phyloP scores from a whole-genome alignment of 2,113 vertebrate species.

The Pungitius pungitius region DNA sequence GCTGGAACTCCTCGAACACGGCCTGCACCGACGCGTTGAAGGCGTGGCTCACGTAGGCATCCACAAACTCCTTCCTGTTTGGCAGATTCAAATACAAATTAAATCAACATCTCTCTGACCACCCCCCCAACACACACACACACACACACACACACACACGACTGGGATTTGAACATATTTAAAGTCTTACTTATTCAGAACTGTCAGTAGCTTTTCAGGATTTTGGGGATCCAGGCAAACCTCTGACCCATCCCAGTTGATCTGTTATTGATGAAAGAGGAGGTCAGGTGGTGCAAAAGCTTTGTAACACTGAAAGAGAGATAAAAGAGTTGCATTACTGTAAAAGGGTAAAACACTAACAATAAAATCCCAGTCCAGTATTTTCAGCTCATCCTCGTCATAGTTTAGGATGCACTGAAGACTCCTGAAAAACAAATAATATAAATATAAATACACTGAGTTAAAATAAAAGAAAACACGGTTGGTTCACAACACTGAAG shows the following conservation, averaged over 20 bases:
- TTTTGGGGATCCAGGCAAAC: constrained; percentile 72
- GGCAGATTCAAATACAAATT: background rate
- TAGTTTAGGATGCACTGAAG: constrained; percentile 74
- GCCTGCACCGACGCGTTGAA: constrained; percentile 81
- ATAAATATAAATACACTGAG: no score
- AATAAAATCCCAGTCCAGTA: constrained; percentile 61
- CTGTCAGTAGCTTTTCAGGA: constrained; percentile 65
- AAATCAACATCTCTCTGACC: background rate
- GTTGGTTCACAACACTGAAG: background rate
- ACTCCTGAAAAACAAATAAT: constrained; percentile 59
- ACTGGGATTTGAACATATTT: background rate
- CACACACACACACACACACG: background rate
- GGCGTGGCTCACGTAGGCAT: constrained; percentile 78
- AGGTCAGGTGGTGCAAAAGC: background rate
- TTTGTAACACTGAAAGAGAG: background rate
- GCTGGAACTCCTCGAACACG: constrained; percentile 81
- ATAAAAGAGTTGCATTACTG: background rate
- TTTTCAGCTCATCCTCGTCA: constrained; percentile 54
- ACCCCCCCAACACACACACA: background rate
- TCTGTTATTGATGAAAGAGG: constrained; percentile 47
- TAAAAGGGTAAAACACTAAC: constrained; percentile 64
- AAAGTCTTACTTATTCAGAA: constrained; percentile 71
- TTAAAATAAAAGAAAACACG: background rate
- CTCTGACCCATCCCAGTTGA: constrained; percentile 58
- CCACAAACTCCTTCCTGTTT: constrained; percentile 81